These are phyloP conservation scores for Rhodeus uyekii DNA, from an alignment of 2,797 vertebrate genomes.

Conservation along the genomic window DNA sequence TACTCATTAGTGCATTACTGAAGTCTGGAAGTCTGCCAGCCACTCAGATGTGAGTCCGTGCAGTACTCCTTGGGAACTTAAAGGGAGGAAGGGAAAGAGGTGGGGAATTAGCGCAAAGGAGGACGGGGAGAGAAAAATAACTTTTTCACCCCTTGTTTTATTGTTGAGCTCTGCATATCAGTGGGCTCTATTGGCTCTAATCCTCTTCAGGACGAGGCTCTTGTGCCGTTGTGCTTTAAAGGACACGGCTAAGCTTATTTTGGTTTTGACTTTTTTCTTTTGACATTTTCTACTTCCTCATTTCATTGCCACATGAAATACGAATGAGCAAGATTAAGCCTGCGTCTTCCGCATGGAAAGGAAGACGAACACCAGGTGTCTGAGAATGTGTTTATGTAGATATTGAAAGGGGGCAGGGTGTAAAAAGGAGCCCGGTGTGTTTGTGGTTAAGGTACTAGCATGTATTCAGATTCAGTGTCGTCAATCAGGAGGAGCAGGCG, in stretches of 20 bases:
- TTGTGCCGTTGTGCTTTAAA: background rate
- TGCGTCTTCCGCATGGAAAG: conserved; percentile 13
- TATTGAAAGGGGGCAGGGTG: background rate
- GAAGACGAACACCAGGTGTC: conserved; percentile 18
- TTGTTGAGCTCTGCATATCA: conserved; percentile 28
- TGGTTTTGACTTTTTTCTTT: conserved; percentile 22
- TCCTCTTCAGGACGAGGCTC: background rate
- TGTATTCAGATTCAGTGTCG: conserved; percentile 51
- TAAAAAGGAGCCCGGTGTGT: conserved; percentile 32
- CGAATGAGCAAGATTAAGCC: conserved; percentile 36
- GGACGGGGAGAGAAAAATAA: conserved; percentile 8
- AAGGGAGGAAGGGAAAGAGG: conserved; percentile 26
- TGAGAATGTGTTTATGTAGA: conserved; percentile 12
- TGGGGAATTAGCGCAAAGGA: conserved; percentile 39
- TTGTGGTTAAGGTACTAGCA: conserved; percentile 40
- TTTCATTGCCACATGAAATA: conserved; percentile 30
- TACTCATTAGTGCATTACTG: conserved; percentile 63
- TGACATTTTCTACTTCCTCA: conserved; percentile 23
- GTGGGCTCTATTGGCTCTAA: background rate
- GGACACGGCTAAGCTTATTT: conserved; percentile 34
- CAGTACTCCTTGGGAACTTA: conserved; percentile 35
- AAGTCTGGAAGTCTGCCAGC: conserved; percentile 58
- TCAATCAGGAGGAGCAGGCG: conserved; percentile 49
- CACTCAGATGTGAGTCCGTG: conserved; percentile 33
- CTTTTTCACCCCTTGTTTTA: background rate